Base-by-base conservation (phyloP, 2,113 vertebrate genomes). In the Solenodon paradoxus region DNA sequence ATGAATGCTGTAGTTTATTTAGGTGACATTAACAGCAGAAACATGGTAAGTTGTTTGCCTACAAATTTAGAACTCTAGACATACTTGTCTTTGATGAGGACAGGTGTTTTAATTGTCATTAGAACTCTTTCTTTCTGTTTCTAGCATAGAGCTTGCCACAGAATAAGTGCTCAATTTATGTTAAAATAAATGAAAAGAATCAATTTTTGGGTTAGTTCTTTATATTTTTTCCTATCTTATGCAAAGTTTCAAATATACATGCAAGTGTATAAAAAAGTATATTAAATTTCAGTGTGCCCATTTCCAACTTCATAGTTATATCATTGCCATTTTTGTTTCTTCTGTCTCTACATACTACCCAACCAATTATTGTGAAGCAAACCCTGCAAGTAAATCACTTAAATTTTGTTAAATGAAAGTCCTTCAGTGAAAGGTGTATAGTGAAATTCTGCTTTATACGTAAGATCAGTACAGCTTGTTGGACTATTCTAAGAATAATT, bases 1-100 rank as follows among this genome's bases (percentile, higher is more conserved):
- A 99, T 99, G 99, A 99, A 99, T 94, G 98, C 99, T 79, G 99
- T 99, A 0, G 99, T 99, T 90, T 99, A 99, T 96, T 98, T 99
- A 92, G 99, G 99, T 55, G 99, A 99, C 95, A 99, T 99, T 97
- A 99, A 98, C 97, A 99, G 99, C 97, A 99, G 99, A 98, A 99
- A 99, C 97, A 99, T 99, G 99, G 99, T 99, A 98, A 96, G 98
- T 97, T 68, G 11, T 95, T 53, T 90, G 0, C 10, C 16, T 20
- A 49, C 19, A 90, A 87, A 89, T 63, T 68, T 89, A 84, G n/a
- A 88, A 88, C 53, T 90, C 15, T 64, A 77, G 55, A 42, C 17
- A 35, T 71, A 77, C 17, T 79, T 92, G 7, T 79, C 32, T 96
- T 90, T 66, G 32, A 84, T 66, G 32, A 84, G 32, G 3, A 79